phyloP scores from a whole-genome alignment of 2,113 vertebrate species.

The Numida meleagris region DNA sequence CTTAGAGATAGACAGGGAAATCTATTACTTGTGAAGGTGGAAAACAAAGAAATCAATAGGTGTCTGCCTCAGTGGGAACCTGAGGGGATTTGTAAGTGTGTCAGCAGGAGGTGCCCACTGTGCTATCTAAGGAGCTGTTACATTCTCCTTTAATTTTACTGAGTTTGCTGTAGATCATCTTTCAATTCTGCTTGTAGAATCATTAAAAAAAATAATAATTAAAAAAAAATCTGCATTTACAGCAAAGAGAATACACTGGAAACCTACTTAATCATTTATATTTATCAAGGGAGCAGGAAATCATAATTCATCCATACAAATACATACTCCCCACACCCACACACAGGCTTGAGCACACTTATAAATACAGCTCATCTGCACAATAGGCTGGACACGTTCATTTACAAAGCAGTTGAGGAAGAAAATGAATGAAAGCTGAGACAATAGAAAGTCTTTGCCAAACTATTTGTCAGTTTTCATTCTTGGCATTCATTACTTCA shows the following conservation, averaged over 20 bases:
- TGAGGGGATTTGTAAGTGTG: slow-evolving; percentile 48
- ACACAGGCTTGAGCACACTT: background rate
- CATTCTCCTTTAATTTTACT: background rate
- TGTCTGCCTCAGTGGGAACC: slow-evolving; percentile 32
- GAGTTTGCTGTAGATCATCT: background rate
- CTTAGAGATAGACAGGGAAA: slow-evolving; percentile 58
- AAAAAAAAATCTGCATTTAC: background rate
- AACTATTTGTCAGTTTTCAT: background rate
- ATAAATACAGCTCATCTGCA: background rate
- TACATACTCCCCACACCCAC: background rate
- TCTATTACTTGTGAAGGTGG: slow-evolving; percentile 66
- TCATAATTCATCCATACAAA: background rate
- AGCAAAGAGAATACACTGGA: background rate
- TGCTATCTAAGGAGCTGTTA: slow-evolving; percentile 22
- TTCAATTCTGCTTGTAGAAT: background rate
- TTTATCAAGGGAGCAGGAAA: background rate
- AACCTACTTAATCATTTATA: background rate
- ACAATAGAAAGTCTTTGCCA: background rate
- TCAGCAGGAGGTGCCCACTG: slow-evolving; percentile 22
- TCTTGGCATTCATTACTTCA: background rate
- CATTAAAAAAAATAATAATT: background rate
- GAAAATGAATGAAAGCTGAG: background rate
- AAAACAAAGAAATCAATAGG: slow-evolving; percentile 78
- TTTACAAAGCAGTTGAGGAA: background rate
- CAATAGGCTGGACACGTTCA: background rate